A percentile compares a stretch with the other conserved stretches of the same genome.
Conservation (phyloP, 2,888 invertebrate genomes). For the Protophormia terraenovae region DNA sequence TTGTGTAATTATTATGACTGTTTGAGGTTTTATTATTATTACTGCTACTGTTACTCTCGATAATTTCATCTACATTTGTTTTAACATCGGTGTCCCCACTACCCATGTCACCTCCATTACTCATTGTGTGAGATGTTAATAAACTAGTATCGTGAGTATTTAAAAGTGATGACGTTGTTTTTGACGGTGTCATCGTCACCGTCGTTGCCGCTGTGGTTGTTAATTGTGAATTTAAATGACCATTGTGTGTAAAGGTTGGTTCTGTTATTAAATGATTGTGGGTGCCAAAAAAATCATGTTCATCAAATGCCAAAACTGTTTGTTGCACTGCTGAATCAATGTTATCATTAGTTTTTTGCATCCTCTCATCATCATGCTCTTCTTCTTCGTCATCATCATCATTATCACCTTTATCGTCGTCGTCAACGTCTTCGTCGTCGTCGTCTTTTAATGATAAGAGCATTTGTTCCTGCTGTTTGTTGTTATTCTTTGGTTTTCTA, state of each 20-base stretch:
- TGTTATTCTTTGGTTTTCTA: slow-evolving; percentile 73
- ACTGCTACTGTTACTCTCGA: slow-evolving; percentile 42
- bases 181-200: slow-evolving; percentile 32
- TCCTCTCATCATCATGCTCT: slow-evolving; percentile 24
- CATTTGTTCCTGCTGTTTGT: slow-evolving; percentile 70
- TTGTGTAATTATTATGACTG: slow-evolving; percentile 70
- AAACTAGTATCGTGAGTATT: slow-evolving; percentile 83
- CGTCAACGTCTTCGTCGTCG: slow-evolving; percentile 60
- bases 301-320: slow-evolving; percentile 55
- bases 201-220: not conserved
- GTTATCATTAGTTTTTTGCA: slow-evolving; percentile 3
- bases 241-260: slow-evolving; percentile 49
- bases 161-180: slow-evolving; percentile 41
- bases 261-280: slow-evolving; percentile 17
- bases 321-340: slow-evolving; percentile 59
- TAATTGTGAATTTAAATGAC: slow-evolving; percentile 46
- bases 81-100: slow-evolving; percentile 1
- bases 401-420: slow-evolving; percentile 5
- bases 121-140: slow-evolving; percentile 79
- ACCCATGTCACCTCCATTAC: slow-evolving; percentile 73
- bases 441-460: slow-evolving; percentile 75
- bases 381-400: slow-evolving; percentile 43
- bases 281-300: slow-evolving; percentile 68
- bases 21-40: slow-evolving; percentile 79
- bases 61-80: slow-evolving; percentile 28